Percentiles rank a stretch among this genome's conserved stretches.
Evolutionary conservation across 2,113 vertebrate species (phyloP).

Genomic region (Fulmarus glacialis): DNA sequence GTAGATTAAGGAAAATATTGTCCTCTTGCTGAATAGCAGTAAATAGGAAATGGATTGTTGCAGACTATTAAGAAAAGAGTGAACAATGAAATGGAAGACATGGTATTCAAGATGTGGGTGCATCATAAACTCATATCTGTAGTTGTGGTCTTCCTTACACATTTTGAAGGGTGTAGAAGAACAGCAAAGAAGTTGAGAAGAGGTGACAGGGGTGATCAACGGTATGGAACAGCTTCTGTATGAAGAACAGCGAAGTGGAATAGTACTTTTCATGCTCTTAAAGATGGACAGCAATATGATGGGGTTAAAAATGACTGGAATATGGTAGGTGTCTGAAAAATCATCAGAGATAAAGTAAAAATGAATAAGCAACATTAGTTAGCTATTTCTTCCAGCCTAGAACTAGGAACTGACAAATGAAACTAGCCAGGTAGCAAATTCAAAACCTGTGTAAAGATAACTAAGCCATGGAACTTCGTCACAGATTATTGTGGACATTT

Average conservation of each 20-base stretch:
- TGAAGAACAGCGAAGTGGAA: neutral
- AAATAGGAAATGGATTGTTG: neutral
- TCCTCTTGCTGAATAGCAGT: neutral
- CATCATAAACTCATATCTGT: neutral
- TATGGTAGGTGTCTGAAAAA: neutral
- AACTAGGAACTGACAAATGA: neutral
- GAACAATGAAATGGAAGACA: neutral
- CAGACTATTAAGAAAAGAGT: neutral
- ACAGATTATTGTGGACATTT: neutral
- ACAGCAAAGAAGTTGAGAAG: neutral
- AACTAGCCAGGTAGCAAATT: neutral
- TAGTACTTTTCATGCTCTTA: neutral
- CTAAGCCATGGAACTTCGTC: neutral
- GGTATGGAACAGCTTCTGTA: neutral
- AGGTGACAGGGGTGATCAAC: neutral
- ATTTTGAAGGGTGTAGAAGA: neutral
- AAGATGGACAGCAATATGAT: neutral
- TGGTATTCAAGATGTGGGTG: neutral
- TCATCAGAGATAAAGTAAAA: neutral
- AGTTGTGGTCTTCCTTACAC: neutral
- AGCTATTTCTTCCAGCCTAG: neutral
- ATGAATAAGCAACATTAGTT: neutral
- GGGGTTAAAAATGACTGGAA: neutral
- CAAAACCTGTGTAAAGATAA: neutral
- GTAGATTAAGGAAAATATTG: neutral